phyloP scores from a whole-genome alignment of 2,888 invertebrate species.

The Eupithecia abbreviata region DNA sequence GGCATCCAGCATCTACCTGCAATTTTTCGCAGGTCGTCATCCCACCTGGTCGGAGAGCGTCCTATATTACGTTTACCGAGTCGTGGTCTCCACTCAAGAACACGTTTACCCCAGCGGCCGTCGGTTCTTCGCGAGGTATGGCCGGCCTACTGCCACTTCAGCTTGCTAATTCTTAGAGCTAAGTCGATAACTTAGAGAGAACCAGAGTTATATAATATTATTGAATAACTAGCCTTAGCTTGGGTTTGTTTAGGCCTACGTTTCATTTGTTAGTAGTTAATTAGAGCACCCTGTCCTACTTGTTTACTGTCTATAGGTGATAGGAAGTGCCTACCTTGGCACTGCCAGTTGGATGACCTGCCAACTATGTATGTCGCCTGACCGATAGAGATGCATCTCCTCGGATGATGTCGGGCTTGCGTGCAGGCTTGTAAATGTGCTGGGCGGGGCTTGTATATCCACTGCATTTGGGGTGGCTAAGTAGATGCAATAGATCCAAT shows the following conservation, averaged over 20 bases:
- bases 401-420: conserved; percentile 20
- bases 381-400: conserved; percentile 46
- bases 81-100: no score
- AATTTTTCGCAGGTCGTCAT: no score
- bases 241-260: background rate
- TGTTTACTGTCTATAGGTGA: conserved; percentile 44
- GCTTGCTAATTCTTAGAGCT: no score
- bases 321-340: conserved; percentile 67
- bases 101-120: no score
- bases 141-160: no score
- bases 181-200: no score
- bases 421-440: background rate
- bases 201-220: no score
- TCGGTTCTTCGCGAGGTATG: no score
- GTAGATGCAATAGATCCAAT: no score
- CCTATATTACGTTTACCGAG: no score
- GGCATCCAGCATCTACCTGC: no score
- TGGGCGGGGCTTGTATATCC: background rate
- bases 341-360: conserved; percentile 51
- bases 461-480: background rate
- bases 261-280: conserved; percentile 20
- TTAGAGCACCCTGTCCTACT: conserved; percentile 34
- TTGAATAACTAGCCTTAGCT: background rate
- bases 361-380: conserved; percentile 76
- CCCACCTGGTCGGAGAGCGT: no score